Percentiles rank a stretch among this genome's conserved stretches.
Evolutionary conservation across 2,888 invertebrate species (phyloP).

Genomic region (Erebia epiphron): DNA sequence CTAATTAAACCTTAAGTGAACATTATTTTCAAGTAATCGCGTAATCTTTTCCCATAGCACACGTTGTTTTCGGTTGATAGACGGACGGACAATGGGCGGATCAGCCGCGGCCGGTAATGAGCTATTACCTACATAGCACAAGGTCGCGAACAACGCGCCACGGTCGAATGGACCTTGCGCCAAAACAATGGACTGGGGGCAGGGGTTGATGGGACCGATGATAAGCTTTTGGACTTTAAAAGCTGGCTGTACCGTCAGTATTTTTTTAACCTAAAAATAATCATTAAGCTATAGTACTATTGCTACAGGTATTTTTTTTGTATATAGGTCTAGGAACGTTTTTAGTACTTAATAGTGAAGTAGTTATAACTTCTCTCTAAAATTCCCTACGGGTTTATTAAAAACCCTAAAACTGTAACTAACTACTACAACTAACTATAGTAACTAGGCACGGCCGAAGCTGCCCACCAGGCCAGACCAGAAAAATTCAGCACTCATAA

Average conservation of each 20-base stretch:
- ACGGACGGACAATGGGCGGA: conserved; percentile 34
- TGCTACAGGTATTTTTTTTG: no score
- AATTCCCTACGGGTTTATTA: background rate
- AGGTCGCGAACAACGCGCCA: conserved; percentile 26
- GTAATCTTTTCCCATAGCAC: conserved; percentile 15
- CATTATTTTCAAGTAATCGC: conserved; percentile 11
- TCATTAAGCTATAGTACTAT: background rate
- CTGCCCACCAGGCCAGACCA: no score
- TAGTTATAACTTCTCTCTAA: background rate
- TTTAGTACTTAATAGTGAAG: no score
- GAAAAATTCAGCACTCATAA: no score
- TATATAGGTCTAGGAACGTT: no score
- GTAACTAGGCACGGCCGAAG: no score
- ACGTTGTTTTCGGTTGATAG: background rate
- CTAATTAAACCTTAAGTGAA: conserved; percentile 6
- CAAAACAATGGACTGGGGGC: conserved; percentile 10
- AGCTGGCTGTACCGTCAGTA: background rate
- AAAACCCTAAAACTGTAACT: background rate
- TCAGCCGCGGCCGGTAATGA: conserved; percentile 37
- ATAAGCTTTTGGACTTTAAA: conserved; percentile 10
- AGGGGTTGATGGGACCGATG: conserved; percentile 10
- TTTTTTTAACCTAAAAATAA: background rate
- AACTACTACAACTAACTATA: no score
- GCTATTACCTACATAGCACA: conserved; percentile 28
- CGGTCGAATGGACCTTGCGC: conserved; percentile 19